Evolutionary conservation across 2,888 invertebrate species (phyloP), one percentile per base, ranked within the genome.

Genomic region (Quadriops clusia): DNA sequence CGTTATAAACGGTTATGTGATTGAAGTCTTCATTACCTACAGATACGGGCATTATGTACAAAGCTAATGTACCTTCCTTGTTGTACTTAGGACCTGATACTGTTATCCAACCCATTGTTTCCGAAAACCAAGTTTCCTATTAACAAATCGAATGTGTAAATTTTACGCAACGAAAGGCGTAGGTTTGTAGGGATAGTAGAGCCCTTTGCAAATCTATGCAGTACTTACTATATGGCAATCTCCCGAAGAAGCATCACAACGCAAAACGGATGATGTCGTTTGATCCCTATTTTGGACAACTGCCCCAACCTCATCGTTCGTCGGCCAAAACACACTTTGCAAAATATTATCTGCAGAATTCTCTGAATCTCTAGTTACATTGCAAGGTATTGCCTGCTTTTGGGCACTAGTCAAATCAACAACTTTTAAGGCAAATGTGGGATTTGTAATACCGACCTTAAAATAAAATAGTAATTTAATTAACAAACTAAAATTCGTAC

Each of bases 261-360:
- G 31, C 18, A 30, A 32, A 49, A 12, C 72, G 59, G 17, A 74
- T 68, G 47, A 48, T 28, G 71, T 47, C 51, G 77, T 93, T 58
- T 95, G 94, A 13, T 83, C 70, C 30, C 94, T 70, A 56, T 91
- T 91, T 32, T 86, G 64, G 80, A 90, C 90, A 4, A 81, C 69
- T 1, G 82, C 77, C 2, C 75, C 60, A 1, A 91, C 53, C 15
- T 74, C 69, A 1, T 68, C 58, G 30, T 73, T 66, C 13, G 73
- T 72, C 9, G 76, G 69, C 91, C 91, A 93, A 16, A 65, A 66
- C 0, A 90, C 79, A 36, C 69, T 67, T 31, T 70, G 75, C 8
- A 84, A 53, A 28, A 84, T 70, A 44, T 77, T 70, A 47, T 83
- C 81, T 1, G 63, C 30, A 5, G 70, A 63, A 1, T 73, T 67